Base-by-base conservation (phyloP, 2,797 vertebrate genomes). In the Sebastes variabilis region DNA sequence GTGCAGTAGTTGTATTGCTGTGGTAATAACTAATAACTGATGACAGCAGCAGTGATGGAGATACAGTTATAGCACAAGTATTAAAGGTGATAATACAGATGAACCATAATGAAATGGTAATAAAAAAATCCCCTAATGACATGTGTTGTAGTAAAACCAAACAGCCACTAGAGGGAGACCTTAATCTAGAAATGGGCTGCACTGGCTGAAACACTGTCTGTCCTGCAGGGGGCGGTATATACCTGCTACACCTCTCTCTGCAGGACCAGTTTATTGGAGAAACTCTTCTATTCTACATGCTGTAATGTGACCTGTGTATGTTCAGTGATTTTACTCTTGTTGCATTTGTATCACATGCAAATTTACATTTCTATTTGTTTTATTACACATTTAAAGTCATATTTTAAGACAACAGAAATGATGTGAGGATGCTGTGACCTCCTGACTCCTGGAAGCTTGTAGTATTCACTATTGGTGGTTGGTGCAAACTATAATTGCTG, bases 141-240 rank as follows among this genome's bases (percentile, higher is more conserved):
- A 68, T n/a, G 2, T 54, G 24, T 56, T 87, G 88, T 82, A 86
- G 38, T 87, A 20, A 73, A 4, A 2, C 0, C 1, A 46, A 69
- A 29, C 2, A 7, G 25, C 77, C 93, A 82, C 80, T 76, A 81
- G 93, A 75, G 80, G 73, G 89, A 67, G 54, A 75, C 62, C 34
- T 66, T 2, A 1, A 13, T 29, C 70, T 12, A 78, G 1, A 13
- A 75, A 88, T 77, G n/a, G 1, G 2, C 2, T 38, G 3, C 27
- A 14, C 6, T 22, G n/a, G 0, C 24, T 62, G 2, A 13, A 2
- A 2, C 29, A 0, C 0, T 1, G 9, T 12, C 0, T 55, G 16
- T 54, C 87, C 90, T 60, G 55, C 8, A 85, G 88, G 66, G 73
- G 88, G 88, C 82, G 71, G 10, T 79, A 3, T 25, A 2, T 0